Base-by-base conservation (phyloP, 2,888 invertebrate species). In the Conchocele bisecta region DNA sequence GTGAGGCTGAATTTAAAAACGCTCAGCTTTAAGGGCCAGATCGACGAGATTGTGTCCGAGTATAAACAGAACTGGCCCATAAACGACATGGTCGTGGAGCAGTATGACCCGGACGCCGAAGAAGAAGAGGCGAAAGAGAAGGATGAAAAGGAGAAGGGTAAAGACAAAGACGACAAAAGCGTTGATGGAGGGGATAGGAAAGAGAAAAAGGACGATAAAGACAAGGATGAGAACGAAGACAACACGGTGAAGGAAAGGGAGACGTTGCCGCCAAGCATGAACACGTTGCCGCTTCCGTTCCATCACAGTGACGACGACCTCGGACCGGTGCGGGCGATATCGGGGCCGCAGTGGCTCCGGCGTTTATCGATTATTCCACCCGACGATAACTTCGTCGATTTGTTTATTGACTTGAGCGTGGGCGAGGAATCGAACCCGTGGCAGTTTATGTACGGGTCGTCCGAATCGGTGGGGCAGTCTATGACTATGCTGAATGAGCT, bases 41-140 rank as follows among this genome's bases (percentile, higher is more conserved):
- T 90, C 35, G 88, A 89, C 56, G 86, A 89, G 65, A 85, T 88
- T 48, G 84, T 90, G 31, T 75, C 82, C 6, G 83, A 83, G 31
- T 90, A 86, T 75, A 84, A 84, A 31, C 88, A 89, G 61, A 79
- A 83, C 58, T 90, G 89, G 89, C 89, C 89, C 1, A 83, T 89
- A 22, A 81, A 75, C 61, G 90, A 90, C 60, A 78, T 90, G 7
- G 56, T 83, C 22, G 76, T 88, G n/a, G 81, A 86, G 22, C 65
- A 79, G 46, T 83, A 79, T 42, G 65, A 77, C 24, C 82, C 83
- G 7, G 72, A 75, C 22, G 83, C 71, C n/a, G 80, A 79, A n/a
- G 83, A 79, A 11, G 70, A 37, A 7, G 77, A 81, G 42, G 60
- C 60, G 24, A 63, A 64, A n/a, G 60, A 75, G 29, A 57, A 63